Base-by-base conservation (phyloP, 2,888 invertebrate species). In the Parochlus steinenii region DNA sequence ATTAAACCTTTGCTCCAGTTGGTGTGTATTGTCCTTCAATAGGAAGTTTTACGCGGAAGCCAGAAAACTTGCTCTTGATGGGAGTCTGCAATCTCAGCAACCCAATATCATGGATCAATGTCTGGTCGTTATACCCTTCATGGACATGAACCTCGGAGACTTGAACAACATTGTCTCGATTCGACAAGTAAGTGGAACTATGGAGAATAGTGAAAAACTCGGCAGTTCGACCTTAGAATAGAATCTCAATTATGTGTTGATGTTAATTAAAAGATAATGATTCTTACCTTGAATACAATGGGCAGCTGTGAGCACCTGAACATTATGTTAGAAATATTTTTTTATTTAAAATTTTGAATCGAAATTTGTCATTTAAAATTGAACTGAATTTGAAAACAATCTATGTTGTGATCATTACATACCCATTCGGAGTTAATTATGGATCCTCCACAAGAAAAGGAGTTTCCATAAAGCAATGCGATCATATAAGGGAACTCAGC, bases 71-170 rank as follows among this genome's bases (percentile, higher is more conserved):
- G 8, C 27, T 8, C 10, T 8, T 10, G 11, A 34, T 27, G 15
- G 27, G 20, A 19, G 20, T 28, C 12, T 22, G 27, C 10, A 25
- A 6, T 20, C 28, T 34, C 12, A 34, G 14, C 15, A 34, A 26
- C 10, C 20, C 34, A 27, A 34, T 34, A 15, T 34, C 34, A n/a
- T 34, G 10, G 5, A 26, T 20, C 8, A 28, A 16, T 14, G 19
- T 28, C 5, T 7, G 11, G 5, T 14, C 7, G 23, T 34, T 17
- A n/a, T 20, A 34, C 10, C 20, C 16, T 12, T 34, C 34, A 15
- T 34, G 34, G 16, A 20, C 20, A 20, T 28, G 22, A 7, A 28
- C 14, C 22, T 20, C 5, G 8, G 27, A 27, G 6, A 28, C 18
- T 3, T 15, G 7, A 10, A 12, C 28, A 15, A 20, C 16, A 11